phyloP scores from a whole-genome alignment of 2,797 vertebrate genomes.

The Valencia hispanica region DNA sequence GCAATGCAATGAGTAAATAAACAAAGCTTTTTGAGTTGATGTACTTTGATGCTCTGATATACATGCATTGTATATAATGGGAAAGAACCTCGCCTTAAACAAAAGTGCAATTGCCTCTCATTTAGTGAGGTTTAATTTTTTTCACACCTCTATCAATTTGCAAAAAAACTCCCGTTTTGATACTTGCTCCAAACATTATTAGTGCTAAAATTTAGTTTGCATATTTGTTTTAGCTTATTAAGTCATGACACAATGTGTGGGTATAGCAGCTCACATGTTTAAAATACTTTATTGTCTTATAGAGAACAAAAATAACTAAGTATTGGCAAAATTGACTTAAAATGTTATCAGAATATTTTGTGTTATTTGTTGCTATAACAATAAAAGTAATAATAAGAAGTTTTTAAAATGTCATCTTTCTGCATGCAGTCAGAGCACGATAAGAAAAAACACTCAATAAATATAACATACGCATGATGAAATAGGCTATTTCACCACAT shows the following conservation, averaged over 20 bases:
- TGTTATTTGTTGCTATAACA: neutral
- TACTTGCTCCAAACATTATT: conserved; percentile 4
- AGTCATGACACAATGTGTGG: neutral
- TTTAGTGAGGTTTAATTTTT: conserved; percentile 24
- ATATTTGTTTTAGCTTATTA: neutral
- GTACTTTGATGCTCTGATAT: conserved; percentile 32
- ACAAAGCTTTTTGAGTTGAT: conserved; percentile 1
- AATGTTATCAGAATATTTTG: neutral
- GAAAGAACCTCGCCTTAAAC: conserved; percentile 19
- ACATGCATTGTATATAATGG: neutral
- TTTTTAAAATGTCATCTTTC: neutral
- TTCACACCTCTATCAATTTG: conserved; percentile 10
- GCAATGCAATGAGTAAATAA: conserved; percentile 21
- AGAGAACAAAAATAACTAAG: neutral
- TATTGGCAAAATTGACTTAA: neutral
- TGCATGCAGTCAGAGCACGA: neutral
- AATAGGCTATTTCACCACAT: neutral
- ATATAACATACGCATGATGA: neutral
- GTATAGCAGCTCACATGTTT: neutral
- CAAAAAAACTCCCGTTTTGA: neutral
- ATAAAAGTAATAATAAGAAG: neutral
- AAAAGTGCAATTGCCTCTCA: conserved; percentile 1
- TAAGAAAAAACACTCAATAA: neutral
- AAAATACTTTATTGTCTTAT: neutral
- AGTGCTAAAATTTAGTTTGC: conserved; percentile 7